phyloP scores from a whole-genome alignment of 2,888 invertebrate species.

The Nasonia oneida region DNA sequence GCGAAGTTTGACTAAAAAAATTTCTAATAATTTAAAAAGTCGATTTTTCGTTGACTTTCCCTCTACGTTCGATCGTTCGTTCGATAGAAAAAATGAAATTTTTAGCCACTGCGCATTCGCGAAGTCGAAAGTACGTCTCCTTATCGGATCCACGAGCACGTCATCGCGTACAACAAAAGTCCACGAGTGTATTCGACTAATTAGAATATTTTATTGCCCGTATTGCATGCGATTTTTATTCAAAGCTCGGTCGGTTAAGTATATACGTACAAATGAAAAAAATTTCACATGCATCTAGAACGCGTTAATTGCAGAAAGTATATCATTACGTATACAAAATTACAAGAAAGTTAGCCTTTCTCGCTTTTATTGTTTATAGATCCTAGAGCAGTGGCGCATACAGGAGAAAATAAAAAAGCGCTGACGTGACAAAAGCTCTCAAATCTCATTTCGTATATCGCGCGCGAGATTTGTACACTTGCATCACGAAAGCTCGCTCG shows the following conservation, averaged over 20 bases:
- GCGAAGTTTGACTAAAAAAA: not conserved
- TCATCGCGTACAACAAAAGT: not conserved
- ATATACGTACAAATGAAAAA: not conserved
- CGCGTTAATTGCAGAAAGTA: not conserved
- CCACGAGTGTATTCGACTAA: not conserved
- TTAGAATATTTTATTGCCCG: not conserved
- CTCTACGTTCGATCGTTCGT: too few relatives aligned
- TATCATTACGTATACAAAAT: not conserved
- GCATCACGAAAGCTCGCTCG: not conserved
- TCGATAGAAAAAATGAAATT: not conserved
- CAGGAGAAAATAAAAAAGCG: not conserved
- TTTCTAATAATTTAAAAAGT: not conserved
- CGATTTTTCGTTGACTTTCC: too few relatives aligned
- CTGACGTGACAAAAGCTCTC: slow-evolving; percentile 7
- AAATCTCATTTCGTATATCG: not conserved
- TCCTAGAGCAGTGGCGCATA: not conserved
- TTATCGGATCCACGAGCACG: not conserved
- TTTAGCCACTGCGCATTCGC: not conserved
- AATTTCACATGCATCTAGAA: not conserved
- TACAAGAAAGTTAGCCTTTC: not conserved
- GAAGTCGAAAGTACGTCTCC: not conserved
- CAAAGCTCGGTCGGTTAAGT: not conserved
- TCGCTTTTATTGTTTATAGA: not conserved
- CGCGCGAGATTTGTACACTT: not conserved
- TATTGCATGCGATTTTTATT: not conserved